Evolutionary conservation across 2,888 invertebrate species (phyloP).

Genomic region (Yponomeuta plumbellus): DNA sequence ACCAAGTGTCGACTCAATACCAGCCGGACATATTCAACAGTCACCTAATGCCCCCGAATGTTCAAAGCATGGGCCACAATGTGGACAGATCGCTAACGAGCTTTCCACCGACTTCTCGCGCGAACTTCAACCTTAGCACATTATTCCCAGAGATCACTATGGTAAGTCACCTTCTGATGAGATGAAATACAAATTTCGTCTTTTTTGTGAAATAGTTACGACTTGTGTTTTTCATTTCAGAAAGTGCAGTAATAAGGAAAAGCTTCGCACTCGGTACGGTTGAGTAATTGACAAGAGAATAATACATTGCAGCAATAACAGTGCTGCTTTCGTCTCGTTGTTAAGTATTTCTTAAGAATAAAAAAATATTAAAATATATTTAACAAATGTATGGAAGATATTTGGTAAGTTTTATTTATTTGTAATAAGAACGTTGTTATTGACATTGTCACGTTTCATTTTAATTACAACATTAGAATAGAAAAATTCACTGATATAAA

Average conservation of each 20-base stretch:
- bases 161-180: slow-evolving; percentile 43
- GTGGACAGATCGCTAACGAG: slow-evolving; percentile 53
- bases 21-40: slow-evolving; percentile 65
- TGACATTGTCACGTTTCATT: background rate
- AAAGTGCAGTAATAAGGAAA: slow-evolving; percentile 57
- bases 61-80: slow-evolving; percentile 54
- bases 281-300: background rate
- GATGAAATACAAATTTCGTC: background rate
- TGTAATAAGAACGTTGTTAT: background rate
- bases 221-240: slow-evolving; percentile 44
- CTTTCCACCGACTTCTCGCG: slow-evolving; percentile 65
- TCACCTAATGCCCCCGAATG: slow-evolving; percentile 58
- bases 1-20: slow-evolving; percentile 62
- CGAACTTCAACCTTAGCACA: slow-evolving; percentile 89
- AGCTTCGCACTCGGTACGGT: background rate
- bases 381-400: background rate
- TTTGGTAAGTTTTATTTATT: background rate
- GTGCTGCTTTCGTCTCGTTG: background rate
- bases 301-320: background rate
- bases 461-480: too few species aligned
- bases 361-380: background rate
- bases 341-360: background rate
- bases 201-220: background rate
- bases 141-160: slow-evolving; percentile 90
- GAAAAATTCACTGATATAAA: too few species aligned